Percentiles rank a stretch among this genome's conserved stretches.
These are phyloP conservation scores for Cephus pygmeus DNA, from an alignment of 2,888 invertebrate genomes.

Conservation along the genomic window DNA sequence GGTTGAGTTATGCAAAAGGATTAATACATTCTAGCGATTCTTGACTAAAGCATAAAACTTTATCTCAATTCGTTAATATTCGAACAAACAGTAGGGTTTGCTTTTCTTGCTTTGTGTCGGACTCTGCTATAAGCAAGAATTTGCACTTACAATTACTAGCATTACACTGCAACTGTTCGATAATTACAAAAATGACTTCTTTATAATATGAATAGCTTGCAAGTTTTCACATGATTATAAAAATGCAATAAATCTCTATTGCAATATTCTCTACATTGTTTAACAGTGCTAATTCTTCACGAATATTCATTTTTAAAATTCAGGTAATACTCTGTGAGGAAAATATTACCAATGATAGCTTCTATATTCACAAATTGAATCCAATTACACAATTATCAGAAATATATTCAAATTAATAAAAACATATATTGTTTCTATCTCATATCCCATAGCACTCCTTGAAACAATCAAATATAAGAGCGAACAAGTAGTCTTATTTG, in stretches of 20 bases:
- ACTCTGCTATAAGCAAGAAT: background rate
- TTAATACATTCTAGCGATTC: background rate
- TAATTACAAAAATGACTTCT: background rate
- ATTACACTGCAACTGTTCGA: background rate
- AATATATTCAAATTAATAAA: background rate
- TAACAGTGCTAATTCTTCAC: background rate
- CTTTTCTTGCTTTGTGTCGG: background rate
- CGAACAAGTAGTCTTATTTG: background rate
- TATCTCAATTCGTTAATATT: background rate
- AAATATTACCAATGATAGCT: background rate
- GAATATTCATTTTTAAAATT: background rate
- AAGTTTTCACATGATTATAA: background rate
- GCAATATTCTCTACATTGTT: background rate
- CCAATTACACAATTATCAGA: background rate
- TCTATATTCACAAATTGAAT: background rate
- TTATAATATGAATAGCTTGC: background rate
- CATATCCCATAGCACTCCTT: background rate
- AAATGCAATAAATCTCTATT: background rate
- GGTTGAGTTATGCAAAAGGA: background rate
- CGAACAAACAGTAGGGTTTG: background rate
- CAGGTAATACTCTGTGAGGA: background rate
- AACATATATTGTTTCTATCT: background rate
- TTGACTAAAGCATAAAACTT: constrained; percentile 3
- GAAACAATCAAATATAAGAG: background rate
- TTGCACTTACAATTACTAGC: background rate